Evolutionary conservation across 2,113 vertebrate genomes (phyloP).

Genomic region (Tauraco erythrolophus): DNA sequence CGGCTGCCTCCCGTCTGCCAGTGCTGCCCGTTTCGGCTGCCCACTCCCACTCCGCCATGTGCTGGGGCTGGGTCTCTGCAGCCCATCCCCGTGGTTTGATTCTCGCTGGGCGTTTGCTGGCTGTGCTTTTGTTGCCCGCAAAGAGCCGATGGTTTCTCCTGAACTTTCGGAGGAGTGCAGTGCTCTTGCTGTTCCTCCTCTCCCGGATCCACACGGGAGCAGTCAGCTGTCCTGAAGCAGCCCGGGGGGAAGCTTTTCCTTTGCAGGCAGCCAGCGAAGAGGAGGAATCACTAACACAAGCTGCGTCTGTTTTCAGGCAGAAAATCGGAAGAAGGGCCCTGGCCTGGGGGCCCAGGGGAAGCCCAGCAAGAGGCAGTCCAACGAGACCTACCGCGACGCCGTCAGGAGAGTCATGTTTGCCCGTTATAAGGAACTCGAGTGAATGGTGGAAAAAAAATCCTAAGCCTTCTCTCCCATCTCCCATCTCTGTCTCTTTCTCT

Average conservation of each 20-base stretch:
- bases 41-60: accelerated
- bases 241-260: neutral
- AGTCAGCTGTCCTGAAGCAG: neutral
- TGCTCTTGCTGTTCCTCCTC: neutral
- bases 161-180: neutral
- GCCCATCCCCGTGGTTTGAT: neutral
- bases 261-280: neutral
- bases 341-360: slow-evolving; percentile 83
- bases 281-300: neutral
- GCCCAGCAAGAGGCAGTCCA: slow-evolving; percentile 80
- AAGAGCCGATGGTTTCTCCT: neutral
- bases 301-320: slow-evolving; percentile 62
- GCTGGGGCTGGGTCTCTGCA: neutral
- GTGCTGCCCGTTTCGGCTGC: neutral
- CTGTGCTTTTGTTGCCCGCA: neutral
- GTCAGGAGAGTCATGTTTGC: slow-evolving; percentile 97
- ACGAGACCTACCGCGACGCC: slow-evolving; percentile 90
- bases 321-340: slow-evolving; percentile 85
- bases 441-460: slow-evolving; percentile 49
- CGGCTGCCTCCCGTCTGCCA: accelerated
- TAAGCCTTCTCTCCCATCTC: neutral
- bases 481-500: neutral
- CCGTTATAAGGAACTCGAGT: slow-evolving; percentile 95
- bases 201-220: accelerated
- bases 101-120: accelerated